A percentile compares a stretch with the other conserved stretches of the same genome.
These are phyloP conservation scores for Poecile montanus DNA, from an alignment of 2,797 vertebrate genomes.

Conservation along the genomic window DNA sequence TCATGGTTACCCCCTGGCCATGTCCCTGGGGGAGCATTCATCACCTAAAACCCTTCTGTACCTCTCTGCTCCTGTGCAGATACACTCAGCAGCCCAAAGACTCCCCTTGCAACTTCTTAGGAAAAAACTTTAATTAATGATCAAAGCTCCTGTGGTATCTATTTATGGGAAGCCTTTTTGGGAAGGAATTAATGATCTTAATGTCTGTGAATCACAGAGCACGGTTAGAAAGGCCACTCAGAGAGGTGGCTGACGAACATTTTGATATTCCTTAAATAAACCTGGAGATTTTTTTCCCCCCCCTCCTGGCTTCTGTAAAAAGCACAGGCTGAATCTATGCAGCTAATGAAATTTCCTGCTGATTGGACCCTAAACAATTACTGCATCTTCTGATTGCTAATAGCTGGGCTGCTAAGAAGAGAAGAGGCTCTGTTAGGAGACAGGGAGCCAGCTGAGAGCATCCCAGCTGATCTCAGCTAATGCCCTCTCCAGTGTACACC, in stretches of 20 bases:
- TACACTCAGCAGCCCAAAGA: background rate
- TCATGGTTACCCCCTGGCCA: rapidly evolving
- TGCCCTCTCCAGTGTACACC: background rate
- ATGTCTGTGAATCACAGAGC: background rate
- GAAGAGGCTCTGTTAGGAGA: background rate
- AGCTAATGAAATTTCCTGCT: slow-evolving; percentile 29
- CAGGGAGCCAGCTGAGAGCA: background rate
- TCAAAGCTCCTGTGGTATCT: background rate
- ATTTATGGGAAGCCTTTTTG: background rate
- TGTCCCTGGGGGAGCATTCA: rapidly evolving
- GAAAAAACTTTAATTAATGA: background rate
- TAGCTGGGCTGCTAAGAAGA: background rate
- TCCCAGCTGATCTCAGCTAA: background rate
- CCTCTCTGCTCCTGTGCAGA: background rate
- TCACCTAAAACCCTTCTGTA: background rate
- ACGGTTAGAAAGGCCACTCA: background rate
- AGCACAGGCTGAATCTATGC: background rate
- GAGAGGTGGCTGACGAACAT: background rate
- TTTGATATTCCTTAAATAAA: slow-evolving; percentile 4
- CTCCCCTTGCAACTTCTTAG: background rate
- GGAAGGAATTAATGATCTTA: background rate
- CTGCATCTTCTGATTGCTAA: background rate
- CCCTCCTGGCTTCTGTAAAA: background rate
- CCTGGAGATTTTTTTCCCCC: background rate
- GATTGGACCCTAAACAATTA: background rate